phyloP scores from a whole-genome alignment of 1,140 invertebrate genomes.

The Bombus superbus region DNA sequence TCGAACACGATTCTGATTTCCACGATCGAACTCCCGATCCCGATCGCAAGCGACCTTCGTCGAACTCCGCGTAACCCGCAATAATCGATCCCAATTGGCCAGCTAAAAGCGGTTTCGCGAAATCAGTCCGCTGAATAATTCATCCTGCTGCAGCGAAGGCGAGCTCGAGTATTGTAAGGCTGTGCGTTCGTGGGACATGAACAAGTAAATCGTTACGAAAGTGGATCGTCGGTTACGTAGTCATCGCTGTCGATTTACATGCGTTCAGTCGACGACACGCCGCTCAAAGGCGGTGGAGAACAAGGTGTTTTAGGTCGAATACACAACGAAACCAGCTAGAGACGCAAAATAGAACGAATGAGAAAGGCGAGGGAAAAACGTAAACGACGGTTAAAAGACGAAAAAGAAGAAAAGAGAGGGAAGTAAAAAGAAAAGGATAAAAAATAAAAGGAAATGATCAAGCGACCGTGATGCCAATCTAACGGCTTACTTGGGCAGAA shows the following conservation, averaged over 20 bases:
- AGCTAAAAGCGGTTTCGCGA: conserved; percentile 5
- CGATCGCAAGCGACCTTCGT: neutral
- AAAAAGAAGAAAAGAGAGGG: neutral
- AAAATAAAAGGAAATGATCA: conserved; percentile 3
- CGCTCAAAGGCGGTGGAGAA: neutral
- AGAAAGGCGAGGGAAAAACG: neutral
- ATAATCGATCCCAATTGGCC: conserved; percentile 5
- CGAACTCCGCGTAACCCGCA: neutral
- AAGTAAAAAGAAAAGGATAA: neutral
- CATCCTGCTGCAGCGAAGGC: neutral
- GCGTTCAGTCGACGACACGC: conserved; percentile 2
- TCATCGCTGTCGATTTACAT: conserved; percentile 30
- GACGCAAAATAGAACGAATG: neutral
- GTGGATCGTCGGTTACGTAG: conserved; percentile 17
- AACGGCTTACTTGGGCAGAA: conserved; percentile 92
- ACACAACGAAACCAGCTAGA: neutral
- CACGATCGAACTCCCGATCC: neutral
- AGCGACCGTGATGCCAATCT: conserved; percentile 49
- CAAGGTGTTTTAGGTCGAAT: neutral
- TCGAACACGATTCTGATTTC: neutral
- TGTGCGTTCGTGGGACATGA: conserved; percentile 6
- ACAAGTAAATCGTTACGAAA: conserved; percentile 39
- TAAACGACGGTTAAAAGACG: neutral
- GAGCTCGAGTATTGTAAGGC: neutral
- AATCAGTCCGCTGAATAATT: conserved; percentile 43